Conservation (phyloP, 2,888 invertebrate species). For the Thumatha senex region DNA sequence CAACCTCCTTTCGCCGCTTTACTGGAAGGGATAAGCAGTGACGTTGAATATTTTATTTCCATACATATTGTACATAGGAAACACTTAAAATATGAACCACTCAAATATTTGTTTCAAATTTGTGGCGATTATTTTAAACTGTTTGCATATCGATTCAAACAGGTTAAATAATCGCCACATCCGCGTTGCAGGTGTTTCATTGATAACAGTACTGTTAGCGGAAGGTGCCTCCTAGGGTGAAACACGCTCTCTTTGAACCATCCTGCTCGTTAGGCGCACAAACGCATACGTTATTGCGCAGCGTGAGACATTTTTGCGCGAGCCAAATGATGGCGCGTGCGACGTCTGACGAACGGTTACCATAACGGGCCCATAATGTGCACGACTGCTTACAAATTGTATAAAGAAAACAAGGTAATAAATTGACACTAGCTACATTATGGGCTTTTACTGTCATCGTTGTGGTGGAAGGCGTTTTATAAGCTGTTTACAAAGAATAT, state of each 20-base stretch:
- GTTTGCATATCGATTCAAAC: too few relatives aligned
- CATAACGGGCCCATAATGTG: conserved; percentile 33
- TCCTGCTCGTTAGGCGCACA: conserved; percentile 15
- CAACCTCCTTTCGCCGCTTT: too few relatives aligned
- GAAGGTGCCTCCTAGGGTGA: background rate
- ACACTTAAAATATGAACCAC: too few relatives aligned
- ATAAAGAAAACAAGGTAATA: conserved; percentile 12
- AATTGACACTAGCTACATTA: background rate
- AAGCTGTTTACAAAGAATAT: too few relatives aligned
- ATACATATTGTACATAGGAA: too few relatives aligned
- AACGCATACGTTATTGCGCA: conserved; percentile 23
- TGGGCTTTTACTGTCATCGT: background rate
- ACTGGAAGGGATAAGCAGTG: too few relatives aligned
- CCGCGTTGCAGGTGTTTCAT: background rate
- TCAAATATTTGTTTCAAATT: too few relatives aligned
- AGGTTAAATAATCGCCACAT: too few relatives aligned
- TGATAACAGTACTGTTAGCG: background rate
- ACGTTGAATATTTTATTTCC: too few relatives aligned
- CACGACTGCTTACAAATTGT: conserved; percentile 4
- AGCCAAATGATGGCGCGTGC: conserved; percentile 12
- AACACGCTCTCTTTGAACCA: background rate
- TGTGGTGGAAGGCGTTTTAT: background rate
- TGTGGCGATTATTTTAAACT: too few relatives aligned
- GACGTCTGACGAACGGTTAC: conserved; percentile 13
- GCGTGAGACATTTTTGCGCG: conserved; percentile 27